Conservation (phyloP, 2,888 invertebrate species). For the Ectemnius cavifrons region DNA sequence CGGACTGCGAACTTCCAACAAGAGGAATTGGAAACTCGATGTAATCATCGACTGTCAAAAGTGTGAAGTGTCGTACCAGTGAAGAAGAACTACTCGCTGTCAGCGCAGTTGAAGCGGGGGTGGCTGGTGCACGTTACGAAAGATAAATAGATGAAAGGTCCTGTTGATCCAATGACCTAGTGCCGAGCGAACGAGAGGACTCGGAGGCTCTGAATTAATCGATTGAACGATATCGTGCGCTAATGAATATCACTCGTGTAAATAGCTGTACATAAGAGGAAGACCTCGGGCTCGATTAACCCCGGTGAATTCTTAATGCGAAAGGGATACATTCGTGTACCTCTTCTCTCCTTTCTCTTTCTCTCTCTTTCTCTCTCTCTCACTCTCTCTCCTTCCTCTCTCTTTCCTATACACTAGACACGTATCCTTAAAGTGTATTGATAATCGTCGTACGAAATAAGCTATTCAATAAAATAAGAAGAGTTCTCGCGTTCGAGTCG, state of each 20-base stretch:
- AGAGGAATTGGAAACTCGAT: no score
- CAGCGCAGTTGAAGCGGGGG: background rate
- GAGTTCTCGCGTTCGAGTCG: conserved; percentile 2
- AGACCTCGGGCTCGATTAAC: conserved; percentile 31
- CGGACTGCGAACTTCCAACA: no score
- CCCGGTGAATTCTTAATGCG: conserved; percentile 12
- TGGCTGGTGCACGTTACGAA: conserved; percentile 1
- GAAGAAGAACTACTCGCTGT: background rate
- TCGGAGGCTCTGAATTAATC: background rate
- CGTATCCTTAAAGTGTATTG: conserved; percentile 1
- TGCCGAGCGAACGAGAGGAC: conserved; percentile 24
- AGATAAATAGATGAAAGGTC: conserved; percentile 17
- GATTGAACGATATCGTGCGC: conserved; percentile 23
- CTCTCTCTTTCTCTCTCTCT: background rate
- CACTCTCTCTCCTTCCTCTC: conserved; percentile 8
- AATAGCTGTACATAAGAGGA: conserved; percentile 65
- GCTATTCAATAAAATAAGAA: background rate
- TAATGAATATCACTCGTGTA: conserved; percentile 56
- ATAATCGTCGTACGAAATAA: no score
- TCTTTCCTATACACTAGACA: background rate
- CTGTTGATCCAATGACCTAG: conserved; percentile 32
- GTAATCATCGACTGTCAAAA: no score
- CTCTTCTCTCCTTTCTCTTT: conserved; percentile 7
- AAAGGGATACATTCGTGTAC: conserved; percentile 13
- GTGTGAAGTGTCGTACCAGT: conserved; percentile 18